Conservation (phyloP, 2,888 invertebrate genomes). For the Unio pictorum region DNA sequence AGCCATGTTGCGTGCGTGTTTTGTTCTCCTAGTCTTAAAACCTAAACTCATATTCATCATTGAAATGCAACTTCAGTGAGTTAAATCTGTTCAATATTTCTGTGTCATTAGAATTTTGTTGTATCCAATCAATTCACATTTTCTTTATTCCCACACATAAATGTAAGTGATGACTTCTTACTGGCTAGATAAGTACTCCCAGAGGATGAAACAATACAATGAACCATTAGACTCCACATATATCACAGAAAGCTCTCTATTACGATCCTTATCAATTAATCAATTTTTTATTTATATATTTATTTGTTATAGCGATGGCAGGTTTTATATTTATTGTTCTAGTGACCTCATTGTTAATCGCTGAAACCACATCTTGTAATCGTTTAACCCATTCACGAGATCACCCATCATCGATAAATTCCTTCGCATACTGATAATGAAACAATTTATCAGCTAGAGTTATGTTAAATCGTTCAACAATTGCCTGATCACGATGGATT, state of each 20-base stretch:
- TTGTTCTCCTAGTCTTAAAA: neutral
- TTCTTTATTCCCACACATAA: slow-evolving; percentile 22
- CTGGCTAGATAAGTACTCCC: slow-evolving; percentile 33
- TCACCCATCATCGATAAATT: too few species aligned
- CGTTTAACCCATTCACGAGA: too few species aligned
- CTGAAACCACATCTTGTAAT: too few species aligned
- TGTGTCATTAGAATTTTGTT: neutral
- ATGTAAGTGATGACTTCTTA: slow-evolving; percentile 45
- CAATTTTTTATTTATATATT: too few species aligned
- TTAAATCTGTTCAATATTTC: neutral
- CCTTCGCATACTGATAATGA: too few species aligned
- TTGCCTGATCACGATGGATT: too few species aligned
- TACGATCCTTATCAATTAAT: slow-evolving; percentile 27
- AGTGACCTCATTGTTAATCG: too few species aligned
- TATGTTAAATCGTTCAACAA: too few species aligned
- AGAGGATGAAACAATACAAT: slow-evolving; percentile 36
- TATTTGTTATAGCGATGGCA: too few species aligned
- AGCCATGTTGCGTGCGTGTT: too few species aligned
- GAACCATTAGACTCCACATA: slow-evolving; percentile 43
- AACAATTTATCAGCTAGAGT: too few species aligned
- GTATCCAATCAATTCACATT: neutral
- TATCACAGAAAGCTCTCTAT: slow-evolving; percentile 50
- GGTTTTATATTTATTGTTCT: too few species aligned
- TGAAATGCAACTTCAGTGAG: neutral
- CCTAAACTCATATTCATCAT: neutral